These are phyloP conservation scores for Nyctereutes procyonoides DNA, from an alignment of 2,113 vertebrate genomes.

Conservation along the genomic window DNA sequence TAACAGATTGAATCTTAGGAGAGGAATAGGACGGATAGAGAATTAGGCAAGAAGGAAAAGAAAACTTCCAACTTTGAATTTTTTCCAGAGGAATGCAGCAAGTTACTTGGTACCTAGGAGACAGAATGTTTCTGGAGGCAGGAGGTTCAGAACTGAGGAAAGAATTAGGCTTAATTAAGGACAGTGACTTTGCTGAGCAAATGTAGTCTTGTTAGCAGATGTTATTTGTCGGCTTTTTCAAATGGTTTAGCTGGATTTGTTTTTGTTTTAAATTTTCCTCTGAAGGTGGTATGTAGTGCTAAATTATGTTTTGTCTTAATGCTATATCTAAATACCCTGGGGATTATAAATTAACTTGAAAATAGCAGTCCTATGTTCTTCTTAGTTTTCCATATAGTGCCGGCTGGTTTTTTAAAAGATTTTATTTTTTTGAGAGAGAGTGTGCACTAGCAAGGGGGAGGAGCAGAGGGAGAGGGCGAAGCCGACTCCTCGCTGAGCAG, in stretches of 20 bases:
- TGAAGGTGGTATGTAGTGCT: not conserved
- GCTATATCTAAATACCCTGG: not conserved
- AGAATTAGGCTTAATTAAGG: not conserved
- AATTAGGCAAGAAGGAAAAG: not conserved
- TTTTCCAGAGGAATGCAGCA: not conserved
- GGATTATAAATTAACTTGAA: not conserved
- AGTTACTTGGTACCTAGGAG: not conserved
- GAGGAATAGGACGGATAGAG: not conserved
- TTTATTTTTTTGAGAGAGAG: not conserved
- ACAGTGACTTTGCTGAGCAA: not conserved
- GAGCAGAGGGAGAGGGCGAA: not conserved
- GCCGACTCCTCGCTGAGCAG: not conserved
- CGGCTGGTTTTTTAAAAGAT: not conserved
- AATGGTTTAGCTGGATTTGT: not conserved
- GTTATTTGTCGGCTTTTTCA: not conserved
- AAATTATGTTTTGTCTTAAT: constrained; percentile 38
- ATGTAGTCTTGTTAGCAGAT: not conserved
- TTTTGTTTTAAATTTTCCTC: not conserved
- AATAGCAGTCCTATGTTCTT: not conserved
- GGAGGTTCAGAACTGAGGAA: not conserved
- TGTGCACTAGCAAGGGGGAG: not conserved
- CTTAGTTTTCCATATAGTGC: not conserved
- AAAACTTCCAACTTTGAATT: constrained; percentile 4
- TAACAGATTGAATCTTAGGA: constrained; percentile 9
- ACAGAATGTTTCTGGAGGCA: not conserved